phyloP scores from a whole-genome alignment of 2,797 vertebrate genomes.

The Chelonia mydas region DNA sequence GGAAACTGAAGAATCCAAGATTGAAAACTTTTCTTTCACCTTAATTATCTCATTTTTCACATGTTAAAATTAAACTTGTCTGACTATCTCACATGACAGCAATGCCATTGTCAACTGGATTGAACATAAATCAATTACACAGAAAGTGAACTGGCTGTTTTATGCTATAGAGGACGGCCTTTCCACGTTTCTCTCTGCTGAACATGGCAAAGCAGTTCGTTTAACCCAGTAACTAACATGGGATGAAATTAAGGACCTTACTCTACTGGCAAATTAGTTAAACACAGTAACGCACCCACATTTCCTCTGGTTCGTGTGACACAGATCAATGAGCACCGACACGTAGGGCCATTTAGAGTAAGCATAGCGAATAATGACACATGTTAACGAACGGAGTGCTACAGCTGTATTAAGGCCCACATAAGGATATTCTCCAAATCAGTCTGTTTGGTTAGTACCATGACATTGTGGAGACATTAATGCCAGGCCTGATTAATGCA shows the following conservation, averaged over 20 bases:
- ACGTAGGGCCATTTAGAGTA: background rate
- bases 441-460: background rate
- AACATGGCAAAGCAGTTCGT: accelerated
- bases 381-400: accelerated
- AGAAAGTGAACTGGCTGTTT: too few relatives aligned
- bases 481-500: background rate
- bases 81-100: background rate
- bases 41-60: background rate
- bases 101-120: accelerated
- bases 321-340: background rate
- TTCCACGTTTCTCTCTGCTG: accelerated
- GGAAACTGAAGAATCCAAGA: background rate
- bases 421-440: background rate
- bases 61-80: background rate
- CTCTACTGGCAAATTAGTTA: background rate
- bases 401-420: background rate
- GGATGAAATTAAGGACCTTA: background rate
- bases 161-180: background rate
- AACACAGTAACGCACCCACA: background rate
- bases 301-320: background rate
- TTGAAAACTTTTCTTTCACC: background rate
- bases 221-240: background rate
- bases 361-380: too few relatives aligned
- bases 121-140: background rate
- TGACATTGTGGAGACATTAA: background rate